phyloP scores from a whole-genome alignment of 2,888 invertebrate genomes.

The Pedicia rivosa region DNA sequence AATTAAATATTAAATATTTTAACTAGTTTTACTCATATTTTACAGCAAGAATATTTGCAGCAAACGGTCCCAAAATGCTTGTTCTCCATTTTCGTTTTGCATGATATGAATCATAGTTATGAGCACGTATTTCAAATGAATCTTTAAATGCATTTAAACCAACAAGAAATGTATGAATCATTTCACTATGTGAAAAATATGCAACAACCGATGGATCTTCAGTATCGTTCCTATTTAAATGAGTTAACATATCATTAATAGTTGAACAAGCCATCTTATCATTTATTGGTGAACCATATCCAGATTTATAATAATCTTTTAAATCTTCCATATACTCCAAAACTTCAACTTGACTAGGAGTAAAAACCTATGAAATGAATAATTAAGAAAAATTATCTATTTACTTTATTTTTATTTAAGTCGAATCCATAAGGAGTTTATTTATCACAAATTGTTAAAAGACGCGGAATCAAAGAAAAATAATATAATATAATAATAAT shows the following conservation, averaged over 20 bases:
- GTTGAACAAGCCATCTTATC: slow-evolving; percentile 52
- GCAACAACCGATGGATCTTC: slow-evolving; percentile 44
- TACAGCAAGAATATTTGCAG: slow-evolving; percentile 56
- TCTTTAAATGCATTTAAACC: slow-evolving; percentile 49
- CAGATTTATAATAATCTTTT: slow-evolving; percentile 53
- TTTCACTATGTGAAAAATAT: slow-evolving; percentile 48
- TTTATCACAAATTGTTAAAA: no score
- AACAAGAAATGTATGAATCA: slow-evolving; percentile 41
- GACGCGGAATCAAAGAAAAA: no score
- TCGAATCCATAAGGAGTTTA: no score
- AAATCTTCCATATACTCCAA: slow-evolving; percentile 67
- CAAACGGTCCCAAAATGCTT: slow-evolving; percentile 52
- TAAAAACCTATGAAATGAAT: no score
- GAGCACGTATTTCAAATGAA: slow-evolving; percentile 38
- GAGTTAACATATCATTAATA: slow-evolving; percentile 52
- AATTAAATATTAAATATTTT: neutral
- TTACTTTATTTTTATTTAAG: no score
- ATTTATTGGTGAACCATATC: slow-evolving; percentile 53
- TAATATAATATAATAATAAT: no score
- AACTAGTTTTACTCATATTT: slow-evolving; percentile 42
- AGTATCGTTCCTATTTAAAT: slow-evolving; percentile 39
- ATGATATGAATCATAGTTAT: slow-evolving; percentile 43
- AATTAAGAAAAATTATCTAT: no score
- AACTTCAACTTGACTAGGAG: slow-evolving; percentile 48
- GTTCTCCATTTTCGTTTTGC: slow-evolving; percentile 47